A percentile compares a stretch with the other conserved stretches of the same genome.
These are phyloP conservation scores for Aphelenchoides fujianensis DNA, from an alignment of 1,140 invertebrate genomes.

Conservation along the genomic window DNA sequence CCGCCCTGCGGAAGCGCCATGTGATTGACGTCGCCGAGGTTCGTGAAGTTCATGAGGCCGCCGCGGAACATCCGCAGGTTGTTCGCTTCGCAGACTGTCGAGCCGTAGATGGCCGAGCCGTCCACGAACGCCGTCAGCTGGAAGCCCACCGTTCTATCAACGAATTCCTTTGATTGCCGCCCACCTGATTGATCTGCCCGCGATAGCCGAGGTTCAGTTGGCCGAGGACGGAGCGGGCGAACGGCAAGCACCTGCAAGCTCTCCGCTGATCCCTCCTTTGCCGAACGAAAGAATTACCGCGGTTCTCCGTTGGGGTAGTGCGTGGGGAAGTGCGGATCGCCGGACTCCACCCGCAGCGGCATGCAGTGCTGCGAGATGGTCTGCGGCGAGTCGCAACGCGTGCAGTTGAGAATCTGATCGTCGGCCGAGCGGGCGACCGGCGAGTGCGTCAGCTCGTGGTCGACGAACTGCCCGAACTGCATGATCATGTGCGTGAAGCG, in stretches of 20 bases:
- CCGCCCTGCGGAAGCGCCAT: slow-evolving; percentile 48
- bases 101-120: slow-evolving; percentile 75
- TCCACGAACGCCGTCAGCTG: slow-evolving; percentile 78
- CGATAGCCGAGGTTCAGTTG: slow-evolving; percentile 71
- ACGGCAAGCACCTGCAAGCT: slow-evolving; percentile 75
- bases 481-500: slow-evolving; percentile 60
- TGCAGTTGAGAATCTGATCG: slow-evolving; percentile 55
- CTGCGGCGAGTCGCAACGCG: slow-evolving; percentile 48
- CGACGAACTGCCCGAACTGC: slow-evolving; percentile 60
- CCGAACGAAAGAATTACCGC: slow-evolving; percentile 9
- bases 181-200: slow-evolving; percentile 65
- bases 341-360: slow-evolving; percentile 66
- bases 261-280: background rate
- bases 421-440: slow-evolving; percentile 50
- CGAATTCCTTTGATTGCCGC: too few relatives aligned
- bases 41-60: slow-evolving; percentile 52
- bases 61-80: slow-evolving; percentile 67
- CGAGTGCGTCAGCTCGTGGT: slow-evolving; percentile 56
- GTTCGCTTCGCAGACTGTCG: slow-evolving; percentile 74
- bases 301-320: slow-evolving; percentile 48
- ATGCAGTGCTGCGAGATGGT: slow-evolving; percentile 64
- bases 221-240: slow-evolving; percentile 83
- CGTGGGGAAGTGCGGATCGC: slow-evolving; percentile 64
- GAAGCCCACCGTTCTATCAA: too few relatives aligned
- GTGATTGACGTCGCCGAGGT: slow-evolving; percentile 36